Percentiles rank a stretch among this genome's conserved stretches.
Evolutionary conservation across 2,113 vertebrate genomes (phyloP).

Genomic region (Poeciliopsis retropinna): DNA sequence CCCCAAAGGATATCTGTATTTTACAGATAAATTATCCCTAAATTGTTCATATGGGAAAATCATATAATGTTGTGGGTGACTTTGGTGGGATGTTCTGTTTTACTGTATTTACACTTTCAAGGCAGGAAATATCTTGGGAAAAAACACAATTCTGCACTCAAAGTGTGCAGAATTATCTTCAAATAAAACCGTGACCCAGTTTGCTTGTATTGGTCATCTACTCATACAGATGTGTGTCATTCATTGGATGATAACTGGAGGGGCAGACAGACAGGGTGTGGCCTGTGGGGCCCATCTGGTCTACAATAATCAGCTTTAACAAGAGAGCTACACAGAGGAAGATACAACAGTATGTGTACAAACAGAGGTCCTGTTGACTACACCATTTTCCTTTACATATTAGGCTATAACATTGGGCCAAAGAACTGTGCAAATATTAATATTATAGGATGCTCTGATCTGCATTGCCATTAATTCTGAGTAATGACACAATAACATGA

Average conservation of each 20-base stretch:
- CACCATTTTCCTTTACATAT: conserved; percentile 6
- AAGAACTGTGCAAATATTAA: conserved; percentile 9
- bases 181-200: conserved; percentile 60
- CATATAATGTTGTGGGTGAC: conserved; percentile 13
- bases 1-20: conserved; percentile 40
- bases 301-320: conserved; percentile 75
- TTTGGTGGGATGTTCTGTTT: neutral
- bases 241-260: conserved; percentile 34
- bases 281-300: conserved; percentile 66
- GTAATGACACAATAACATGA: conserved; percentile 13
- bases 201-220: conserved; percentile 49
- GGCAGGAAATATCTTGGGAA: neutral
- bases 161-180: conserved; percentile 16
- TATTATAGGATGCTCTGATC: too few species aligned
- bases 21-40: conserved; percentile 19
- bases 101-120: conserved; percentile 1
- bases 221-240: conserved; percentile 65
- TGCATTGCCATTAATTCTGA: neutral
- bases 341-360: conserved; percentile 37
- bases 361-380: conserved; percentile 24
- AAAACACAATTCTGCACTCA: neutral
- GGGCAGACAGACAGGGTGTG: conserved; percentile 39
- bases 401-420: neutral
- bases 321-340: conserved; percentile 44
- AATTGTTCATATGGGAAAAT: conserved; percentile 12